Evolutionary conservation across 2,113 vertebrate genomes (phyloP).

Genomic region (Macquaria australasica): DNA sequence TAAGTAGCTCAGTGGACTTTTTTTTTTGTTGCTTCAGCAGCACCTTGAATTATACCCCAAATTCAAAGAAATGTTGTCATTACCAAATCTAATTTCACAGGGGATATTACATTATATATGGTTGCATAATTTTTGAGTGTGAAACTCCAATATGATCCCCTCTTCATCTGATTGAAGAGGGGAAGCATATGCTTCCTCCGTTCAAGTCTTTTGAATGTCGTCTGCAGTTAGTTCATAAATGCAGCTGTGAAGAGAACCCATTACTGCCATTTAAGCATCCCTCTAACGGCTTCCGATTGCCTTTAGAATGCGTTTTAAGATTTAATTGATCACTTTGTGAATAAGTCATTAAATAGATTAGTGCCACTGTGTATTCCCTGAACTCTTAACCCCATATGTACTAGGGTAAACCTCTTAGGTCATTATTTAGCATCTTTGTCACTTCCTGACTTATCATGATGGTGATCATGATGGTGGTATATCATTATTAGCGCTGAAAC

Average conservation of each 20-base stretch:
- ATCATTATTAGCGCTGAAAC: not conserved
- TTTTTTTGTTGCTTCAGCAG: constrained; percentile 36
- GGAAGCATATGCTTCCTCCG: constrained; percentile 36
- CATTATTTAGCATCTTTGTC: not conserved
- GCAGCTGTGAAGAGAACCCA: constrained; percentile 57
- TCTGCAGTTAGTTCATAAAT: constrained; percentile 35
- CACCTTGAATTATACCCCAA: constrained; percentile 13
- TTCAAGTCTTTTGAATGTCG: constrained; percentile 49
- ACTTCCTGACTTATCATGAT: not conserved
- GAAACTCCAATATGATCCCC: constrained; percentile 26
- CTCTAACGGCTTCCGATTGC: constrained; percentile 20
- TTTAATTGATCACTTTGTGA: constrained; percentile 25
- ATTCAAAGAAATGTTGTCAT: constrained; percentile 24
- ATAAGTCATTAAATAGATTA: constrained; percentile 12
- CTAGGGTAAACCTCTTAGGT: not conserved
- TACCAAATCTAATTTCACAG: constrained; percentile 5
- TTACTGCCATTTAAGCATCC: constrained; percentile 22
- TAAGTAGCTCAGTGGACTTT: constrained; percentile 8
- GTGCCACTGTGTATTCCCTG: not conserved
- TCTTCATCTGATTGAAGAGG: constrained; percentile 39
- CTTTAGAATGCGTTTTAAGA: constrained; percentile 23
- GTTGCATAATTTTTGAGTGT: constrained; percentile 21
- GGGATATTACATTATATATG: not conserved
- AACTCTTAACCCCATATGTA: not conserved
- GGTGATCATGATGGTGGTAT: not conserved